phyloP scores from a whole-genome alignment of 2,113 vertebrate genomes.

The Psilopogon haemacephalus region DNA sequence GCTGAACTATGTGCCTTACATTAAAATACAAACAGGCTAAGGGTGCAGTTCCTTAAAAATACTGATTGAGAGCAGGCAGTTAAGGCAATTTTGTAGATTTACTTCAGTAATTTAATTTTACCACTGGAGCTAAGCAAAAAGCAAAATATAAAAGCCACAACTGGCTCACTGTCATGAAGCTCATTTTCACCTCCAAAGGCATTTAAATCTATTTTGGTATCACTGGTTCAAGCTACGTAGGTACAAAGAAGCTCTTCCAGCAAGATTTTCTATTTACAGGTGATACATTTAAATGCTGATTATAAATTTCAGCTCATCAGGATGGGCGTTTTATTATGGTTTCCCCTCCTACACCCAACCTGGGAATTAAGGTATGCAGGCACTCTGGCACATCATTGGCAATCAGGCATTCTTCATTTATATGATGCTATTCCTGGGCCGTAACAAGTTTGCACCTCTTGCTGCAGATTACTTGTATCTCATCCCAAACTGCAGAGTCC shows the following conservation, averaged over 20 bases:
- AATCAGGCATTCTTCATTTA: background rate
- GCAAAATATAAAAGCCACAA: slow-evolving; percentile 10
- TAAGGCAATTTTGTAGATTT: slow-evolving; percentile 24
- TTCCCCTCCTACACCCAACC: background rate
- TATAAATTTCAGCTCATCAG: background rate
- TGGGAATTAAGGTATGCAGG: background rate
- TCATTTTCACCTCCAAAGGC: slow-evolving; percentile 23
- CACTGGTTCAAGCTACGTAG: background rate
- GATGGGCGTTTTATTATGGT: background rate
- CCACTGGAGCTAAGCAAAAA: slow-evolving; percentile 22
- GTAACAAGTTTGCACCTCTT: background rate
- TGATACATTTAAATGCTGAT: background rate
- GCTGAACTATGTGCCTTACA: slow-evolving; percentile 33
- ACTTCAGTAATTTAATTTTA: slow-evolving; percentile 37
- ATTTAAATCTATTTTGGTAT: background rate
- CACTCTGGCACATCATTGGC: background rate
- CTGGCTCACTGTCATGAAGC: background rate
- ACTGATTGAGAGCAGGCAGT: slow-evolving; percentile 17
- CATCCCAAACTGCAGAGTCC: background rate
- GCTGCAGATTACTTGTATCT: background rate
- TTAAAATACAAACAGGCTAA: slow-evolving; percentile 37
- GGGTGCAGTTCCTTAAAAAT: slow-evolving; percentile 22
- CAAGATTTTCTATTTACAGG: background rate
- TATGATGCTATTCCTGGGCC: background rate
- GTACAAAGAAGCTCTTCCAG: background rate